Conservation (phyloP, 2,797 vertebrate genomes). For the Notamacropus eugenii region DNA sequence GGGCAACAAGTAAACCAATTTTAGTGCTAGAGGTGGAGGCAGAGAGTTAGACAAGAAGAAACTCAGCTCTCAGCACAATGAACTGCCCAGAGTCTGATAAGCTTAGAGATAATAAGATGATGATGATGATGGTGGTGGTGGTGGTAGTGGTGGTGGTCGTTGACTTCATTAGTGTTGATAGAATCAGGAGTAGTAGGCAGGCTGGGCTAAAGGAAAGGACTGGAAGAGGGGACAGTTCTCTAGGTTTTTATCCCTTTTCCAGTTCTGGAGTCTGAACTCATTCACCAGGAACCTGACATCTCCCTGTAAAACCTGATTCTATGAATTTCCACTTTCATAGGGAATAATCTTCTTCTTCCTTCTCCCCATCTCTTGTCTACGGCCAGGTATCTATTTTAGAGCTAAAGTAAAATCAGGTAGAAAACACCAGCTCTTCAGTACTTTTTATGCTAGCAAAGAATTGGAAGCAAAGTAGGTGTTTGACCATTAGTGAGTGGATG, state of each 20-base stretch:
- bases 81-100: not conserved
- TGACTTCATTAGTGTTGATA: not conserved
- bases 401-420: conserved; percentile 65
- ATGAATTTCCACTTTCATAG: conserved; percentile 49
- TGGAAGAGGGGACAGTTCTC: not conserved
- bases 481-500: not conserved
- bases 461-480: not conserved
- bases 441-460: not conserved
- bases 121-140: not conserved
- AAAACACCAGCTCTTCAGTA: conserved; percentile 55
- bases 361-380: conserved; percentile 20
- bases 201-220: not conserved
- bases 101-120: not conserved
- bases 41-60: not conserved
- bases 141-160: not conserved
- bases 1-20: not conserved
- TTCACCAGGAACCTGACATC: not conserved
- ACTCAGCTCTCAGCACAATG: not conserved
- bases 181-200: not conserved
- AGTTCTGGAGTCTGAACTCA: not conserved
- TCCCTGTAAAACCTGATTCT: not conserved
- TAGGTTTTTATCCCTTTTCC: not conserved
- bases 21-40: not conserved
- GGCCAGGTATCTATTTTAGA: conserved; percentile 44
- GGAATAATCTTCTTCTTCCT: conserved; percentile 39